Percentiles rank a stretch among this genome's conserved stretches.
Conservation (phyloP, 2,797 vertebrate species). For the Peromyscus aztecus region DNA sequence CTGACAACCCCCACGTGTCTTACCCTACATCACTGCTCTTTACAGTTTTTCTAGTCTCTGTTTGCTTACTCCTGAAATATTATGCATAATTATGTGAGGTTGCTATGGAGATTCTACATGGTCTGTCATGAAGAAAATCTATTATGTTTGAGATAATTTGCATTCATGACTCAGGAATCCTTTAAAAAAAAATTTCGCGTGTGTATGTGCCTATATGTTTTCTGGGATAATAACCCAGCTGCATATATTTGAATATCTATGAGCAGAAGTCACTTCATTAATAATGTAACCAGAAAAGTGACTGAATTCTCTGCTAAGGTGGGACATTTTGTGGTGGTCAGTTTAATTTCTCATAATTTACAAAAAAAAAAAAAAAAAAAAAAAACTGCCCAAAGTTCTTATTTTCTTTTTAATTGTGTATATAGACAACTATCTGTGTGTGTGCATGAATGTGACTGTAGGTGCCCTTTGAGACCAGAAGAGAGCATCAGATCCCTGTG, state of each 20-base stretch:
- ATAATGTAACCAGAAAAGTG: slow-evolving; percentile 62
- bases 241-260: slow-evolving; percentile 74
- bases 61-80: slow-evolving; percentile 84
- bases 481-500: not conserved
- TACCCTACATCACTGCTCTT: slow-evolving; percentile 70
- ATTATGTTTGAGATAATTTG: slow-evolving; percentile 86
- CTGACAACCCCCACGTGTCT: slow-evolving; percentile 86
- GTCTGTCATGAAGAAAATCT: slow-evolving; percentile 88
- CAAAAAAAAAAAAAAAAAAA: no score
- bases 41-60: slow-evolving; percentile 80
- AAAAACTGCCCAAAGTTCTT: not conserved
- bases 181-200: not conserved
- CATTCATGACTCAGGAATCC: slow-evolving; percentile 79
- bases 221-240: slow-evolving; percentile 65
- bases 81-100: slow-evolving; percentile 86
- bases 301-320: slow-evolving; percentile 56
- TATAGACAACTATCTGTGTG: not conserved
- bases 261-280: slow-evolving; percentile 74
- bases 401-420: not conserved
- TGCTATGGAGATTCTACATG: slow-evolving; percentile 87
- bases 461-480: not conserved
- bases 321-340: not conserved
- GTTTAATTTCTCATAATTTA: slow-evolving; percentile 51
- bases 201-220: slow-evolving; percentile 9
- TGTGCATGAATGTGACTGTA: not conserved